Base-by-base conservation (phyloP, 2,888 invertebrate genomes). In the Meiosimyza platycephala region DNA sequence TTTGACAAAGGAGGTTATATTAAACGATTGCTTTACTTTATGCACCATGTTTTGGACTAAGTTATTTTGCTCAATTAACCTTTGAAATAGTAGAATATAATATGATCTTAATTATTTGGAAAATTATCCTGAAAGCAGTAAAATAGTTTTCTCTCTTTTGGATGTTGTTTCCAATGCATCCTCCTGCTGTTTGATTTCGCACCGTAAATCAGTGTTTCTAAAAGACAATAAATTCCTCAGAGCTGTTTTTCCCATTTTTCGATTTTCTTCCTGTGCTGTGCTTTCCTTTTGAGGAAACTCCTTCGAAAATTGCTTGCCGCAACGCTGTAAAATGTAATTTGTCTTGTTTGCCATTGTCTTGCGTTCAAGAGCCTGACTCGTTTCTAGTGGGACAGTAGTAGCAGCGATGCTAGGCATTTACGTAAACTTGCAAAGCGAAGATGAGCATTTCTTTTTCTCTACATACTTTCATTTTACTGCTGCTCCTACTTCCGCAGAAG, bases 181-280 rank as follows among this genome's bases (percentile, higher is more conserved):
- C 18, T 40, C 55, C 60, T 69, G 69, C 60, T 69, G 69, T 69
- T 69, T 52, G 18, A 50, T 16, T 69, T 69, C 69, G 52, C 69
- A 60, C 62, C 69, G 60, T 69, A 69, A 69, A 69, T 69, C 40
- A 40, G 40, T 40, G 40, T 7, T 40, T 40, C 40, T 40, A 40
- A 7, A 40, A 40, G 6, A 40, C 9, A 40, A 40, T 40, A 40
- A 40, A 40, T 40, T 40, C 4, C 40, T 40, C 40, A 40, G 40
- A 9, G 40, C 40, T 40, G 40, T 40, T 40, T 40, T 40, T 9
- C 9, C 40, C 40, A 40, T 40, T 7, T 40, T 2, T 40, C 9
- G 9, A 40, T 40, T 40, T 40, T 40, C 40, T 40, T 2, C 40
- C 6, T 40, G 40, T 7, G 40, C 6, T 40, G 40, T 7, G 40